phyloP scores from a whole-genome alignment of 1,140 invertebrate species.

The Platyscapa corneri region DNA sequence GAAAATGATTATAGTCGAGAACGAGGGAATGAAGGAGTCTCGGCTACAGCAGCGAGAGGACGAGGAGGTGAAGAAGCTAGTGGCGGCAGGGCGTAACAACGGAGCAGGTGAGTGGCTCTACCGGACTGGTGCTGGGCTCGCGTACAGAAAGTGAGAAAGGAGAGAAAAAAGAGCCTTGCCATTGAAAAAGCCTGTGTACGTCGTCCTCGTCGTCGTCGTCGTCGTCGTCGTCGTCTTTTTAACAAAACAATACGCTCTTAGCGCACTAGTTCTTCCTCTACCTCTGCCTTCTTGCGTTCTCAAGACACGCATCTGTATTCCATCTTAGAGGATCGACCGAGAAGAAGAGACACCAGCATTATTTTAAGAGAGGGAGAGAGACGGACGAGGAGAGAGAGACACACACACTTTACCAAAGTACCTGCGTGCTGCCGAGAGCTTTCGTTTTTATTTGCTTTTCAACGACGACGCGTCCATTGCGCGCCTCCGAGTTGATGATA shows the following conservation, averaged over 20 bases:
- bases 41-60: slow-evolving; percentile 41
- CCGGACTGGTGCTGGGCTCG: slow-evolving; percentile 62
- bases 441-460: slow-evolving; percentile 28
- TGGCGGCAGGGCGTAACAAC: slow-evolving; percentile 61
- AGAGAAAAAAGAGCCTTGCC: slow-evolving; percentile 14
- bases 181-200: background rate
- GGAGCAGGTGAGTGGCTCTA: slow-evolving; percentile 71
- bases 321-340: background rate
- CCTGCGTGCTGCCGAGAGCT: slow-evolving; percentile 47
- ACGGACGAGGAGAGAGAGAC: background rate
- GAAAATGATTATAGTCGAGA: slow-evolving; percentile 8
- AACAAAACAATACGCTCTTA: slow-evolving; percentile 30
- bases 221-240: slow-evolving; percentile 42
- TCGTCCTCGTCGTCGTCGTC: slow-evolving; percentile 41
- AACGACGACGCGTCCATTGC: background rate
- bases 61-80: slow-evolving; percentile 56
- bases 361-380: background rate
- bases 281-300: slow-evolving; percentile 6
- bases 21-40: slow-evolving; percentile 42
- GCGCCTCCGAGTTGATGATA: slow-evolving; percentile 10
- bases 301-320: slow-evolving; percentile 9
- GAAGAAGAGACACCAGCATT: slow-evolving; percentile 2
- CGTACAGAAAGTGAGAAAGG: slow-evolving; percentile 63
- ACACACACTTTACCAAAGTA: slow-evolving; percentile 52
- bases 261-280: slow-evolving; percentile 17